Conservation (phyloP, 2,113 vertebrate genomes). For the Dolichallabes microphthalmus region DNA sequence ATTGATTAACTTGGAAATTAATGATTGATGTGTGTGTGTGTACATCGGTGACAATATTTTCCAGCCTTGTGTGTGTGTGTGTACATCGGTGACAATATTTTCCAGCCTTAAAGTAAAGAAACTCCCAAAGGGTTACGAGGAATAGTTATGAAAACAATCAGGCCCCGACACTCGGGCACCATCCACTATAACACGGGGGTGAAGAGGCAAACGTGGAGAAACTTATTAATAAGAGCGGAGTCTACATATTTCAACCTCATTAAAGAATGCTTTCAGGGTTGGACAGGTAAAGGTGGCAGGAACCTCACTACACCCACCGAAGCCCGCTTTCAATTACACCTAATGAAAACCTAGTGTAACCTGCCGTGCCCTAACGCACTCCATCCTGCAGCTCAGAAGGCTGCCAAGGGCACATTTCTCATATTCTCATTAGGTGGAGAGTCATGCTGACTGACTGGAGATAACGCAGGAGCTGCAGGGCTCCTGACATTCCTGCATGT, state of each 20-base stretch:
- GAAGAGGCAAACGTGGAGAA: slow-evolving; percentile 1
- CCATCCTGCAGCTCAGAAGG: slow-evolving; percentile 40
- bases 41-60: neutral
- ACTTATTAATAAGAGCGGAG: slow-evolving; percentile 34
- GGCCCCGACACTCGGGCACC: slow-evolving; percentile 15
- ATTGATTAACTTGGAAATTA: slow-evolving; percentile 13
- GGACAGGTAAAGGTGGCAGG: slow-evolving; percentile 53
- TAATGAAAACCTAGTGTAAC: slow-evolving; percentile 55
- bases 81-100: neutral
- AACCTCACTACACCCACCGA: slow-evolving; percentile 32
- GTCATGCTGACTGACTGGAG: slow-evolving; percentile 31
- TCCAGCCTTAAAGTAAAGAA: neutral
- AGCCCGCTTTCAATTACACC: slow-evolving; percentile 51
- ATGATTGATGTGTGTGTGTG: slow-evolving; percentile 8
- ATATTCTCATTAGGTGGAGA: slow-evolving; percentile 52
- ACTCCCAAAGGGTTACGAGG: neutral
- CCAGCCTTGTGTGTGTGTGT: slow-evolving; percentile 27
- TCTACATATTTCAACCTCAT: slow-evolving; percentile 48
- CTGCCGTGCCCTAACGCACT: slow-evolving; percentile 37
- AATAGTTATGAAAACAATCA: slow-evolving; percentile 33
- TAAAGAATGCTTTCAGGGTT: slow-evolving; percentile 39
- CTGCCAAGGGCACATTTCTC: slow-evolving; percentile 46
- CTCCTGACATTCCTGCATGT: slow-evolving; percentile 30
- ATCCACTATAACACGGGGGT: neutral
- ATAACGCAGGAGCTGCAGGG: slow-evolving; percentile 26